phyloP scores from a whole-genome alignment of 2,113 vertebrate genomes.

The Sinocyclocheilus maitianheensis region DNA sequence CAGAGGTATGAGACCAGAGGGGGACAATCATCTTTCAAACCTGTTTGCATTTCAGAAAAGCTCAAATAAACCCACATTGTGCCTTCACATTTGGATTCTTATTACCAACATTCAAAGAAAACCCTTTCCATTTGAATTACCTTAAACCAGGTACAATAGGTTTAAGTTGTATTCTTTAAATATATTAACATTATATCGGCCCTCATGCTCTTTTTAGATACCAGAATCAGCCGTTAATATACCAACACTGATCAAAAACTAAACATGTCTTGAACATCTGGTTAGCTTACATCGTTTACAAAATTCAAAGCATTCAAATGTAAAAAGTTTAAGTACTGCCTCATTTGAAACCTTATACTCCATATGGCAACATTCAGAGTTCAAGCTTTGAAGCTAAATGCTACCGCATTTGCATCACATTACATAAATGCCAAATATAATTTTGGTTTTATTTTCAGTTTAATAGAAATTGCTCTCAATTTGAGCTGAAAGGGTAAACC shows the following conservation, averaged over 20 bases:
- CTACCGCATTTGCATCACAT: background rate
- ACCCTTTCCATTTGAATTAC: background rate
- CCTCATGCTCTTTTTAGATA: background rate
- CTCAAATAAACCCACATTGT: background rate
- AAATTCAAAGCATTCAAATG: slow-evolving; percentile 15
- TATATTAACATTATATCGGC: background rate
- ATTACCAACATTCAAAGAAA: background rate
- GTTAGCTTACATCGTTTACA: background rate
- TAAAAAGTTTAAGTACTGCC: background rate
- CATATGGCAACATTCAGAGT: background rate
- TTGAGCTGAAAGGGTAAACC: background rate
- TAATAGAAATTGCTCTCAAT: background rate
- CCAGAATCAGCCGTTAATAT: background rate
- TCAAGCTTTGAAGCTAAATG: background rate
- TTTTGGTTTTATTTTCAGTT: background rate
- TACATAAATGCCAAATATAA: background rate
- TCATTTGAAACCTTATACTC: background rate
- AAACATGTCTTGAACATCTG: background rate
- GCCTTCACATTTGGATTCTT: background rate
- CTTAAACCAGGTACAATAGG: background rate
- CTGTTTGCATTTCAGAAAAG: background rate
- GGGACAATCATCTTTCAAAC: slow-evolving; percentile 4
- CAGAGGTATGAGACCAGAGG: background rate
- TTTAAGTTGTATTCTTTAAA: background rate
- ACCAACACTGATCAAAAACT: background rate